A percentile compares a stretch with the other conserved stretches of the same genome.
These are phyloP conservation scores for Rotaria macrura DNA, from an alignment of 2,888 invertebrate genomes.

Conservation along the genomic window DNA sequence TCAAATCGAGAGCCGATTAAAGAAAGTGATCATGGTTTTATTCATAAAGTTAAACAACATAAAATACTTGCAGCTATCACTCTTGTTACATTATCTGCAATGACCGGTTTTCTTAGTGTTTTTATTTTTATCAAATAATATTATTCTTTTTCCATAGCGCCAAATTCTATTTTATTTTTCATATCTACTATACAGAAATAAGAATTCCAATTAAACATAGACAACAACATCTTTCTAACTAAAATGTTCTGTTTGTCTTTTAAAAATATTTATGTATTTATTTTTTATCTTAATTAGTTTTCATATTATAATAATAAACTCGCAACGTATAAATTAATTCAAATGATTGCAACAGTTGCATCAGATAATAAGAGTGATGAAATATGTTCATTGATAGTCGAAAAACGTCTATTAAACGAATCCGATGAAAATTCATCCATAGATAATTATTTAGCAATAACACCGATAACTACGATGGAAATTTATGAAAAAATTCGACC, in stretches of 20 bases:
- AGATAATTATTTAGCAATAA: too few species aligned
- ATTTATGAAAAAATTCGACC: neutral
- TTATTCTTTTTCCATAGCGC: neutral
- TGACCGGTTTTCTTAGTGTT: neutral
- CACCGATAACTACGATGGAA: neutral
- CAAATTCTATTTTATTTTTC: neutral
- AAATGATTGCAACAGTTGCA: neutral
- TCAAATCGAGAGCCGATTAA: neutral
- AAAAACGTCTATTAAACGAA: too few species aligned
- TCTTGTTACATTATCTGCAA: neutral
- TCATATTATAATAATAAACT: neutral
- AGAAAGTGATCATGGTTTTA: neutral
- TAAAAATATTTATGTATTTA: neutral
- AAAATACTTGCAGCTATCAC: neutral
- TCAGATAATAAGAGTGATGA: neutral
- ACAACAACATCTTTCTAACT: neutral
- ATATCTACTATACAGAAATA: neutral
- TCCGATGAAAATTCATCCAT: too few species aligned
- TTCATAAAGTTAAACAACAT: neutral
- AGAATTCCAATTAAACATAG: neutral
- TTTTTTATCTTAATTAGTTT: neutral
- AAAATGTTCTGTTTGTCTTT: neutral
- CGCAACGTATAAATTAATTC: neutral
- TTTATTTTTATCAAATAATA: neutral
- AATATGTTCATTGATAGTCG: too few species aligned